Base-by-base conservation (phyloP, 1,140 invertebrate genomes). In the Manduca sexta region DNA sequence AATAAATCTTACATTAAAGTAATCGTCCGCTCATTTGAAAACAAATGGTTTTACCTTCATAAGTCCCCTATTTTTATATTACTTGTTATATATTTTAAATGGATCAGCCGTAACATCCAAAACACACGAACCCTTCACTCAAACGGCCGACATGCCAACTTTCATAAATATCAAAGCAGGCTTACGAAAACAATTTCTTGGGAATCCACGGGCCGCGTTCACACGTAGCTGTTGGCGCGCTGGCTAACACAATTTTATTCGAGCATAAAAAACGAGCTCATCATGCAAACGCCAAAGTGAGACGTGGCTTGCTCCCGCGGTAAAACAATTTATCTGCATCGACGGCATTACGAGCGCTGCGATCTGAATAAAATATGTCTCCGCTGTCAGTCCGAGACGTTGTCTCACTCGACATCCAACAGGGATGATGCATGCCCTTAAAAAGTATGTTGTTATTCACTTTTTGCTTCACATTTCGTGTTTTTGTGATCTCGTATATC, bases 241-340 rank as follows among this genome's bases (percentile, higher is more conserved):
- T 52, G 73, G 76, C 74, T 82, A 84, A 84, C 80, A 79, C 76
- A 82, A 84, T 84, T 84, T 79, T 77, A 81, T 80, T 81, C 71
- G 68, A 68, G 81, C 78, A 84, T 84, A 84, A 84, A 84, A 82
- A 82, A 82, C 66, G 81, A 75, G 74, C 70, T 84, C 81, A 84
- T 82, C 80, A 84, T 80, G 76, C 78, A 82, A 80, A 82, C 78
- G 76, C 73, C 78, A 73, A 73, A 77, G 73, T 68, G 66, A 72
- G 73, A 77, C 76, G 81, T 75, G 77, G 74, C 69, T 57, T 52
- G 60, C 60, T 57, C 61, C 69, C 78, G 78, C 77, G 80, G 69
- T 83, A 81, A 83, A 84, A 84, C 77, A 84, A 84, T 84, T 84
- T 83, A 84, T 84, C 78, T 84, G 78, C 79, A 76, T 83, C 79